Evolutionary conservation across 1,140 invertebrate genomes (phyloP), one percentile per base, ranked within the genome.

Genomic region (Globodera ellingtonae): DNA sequence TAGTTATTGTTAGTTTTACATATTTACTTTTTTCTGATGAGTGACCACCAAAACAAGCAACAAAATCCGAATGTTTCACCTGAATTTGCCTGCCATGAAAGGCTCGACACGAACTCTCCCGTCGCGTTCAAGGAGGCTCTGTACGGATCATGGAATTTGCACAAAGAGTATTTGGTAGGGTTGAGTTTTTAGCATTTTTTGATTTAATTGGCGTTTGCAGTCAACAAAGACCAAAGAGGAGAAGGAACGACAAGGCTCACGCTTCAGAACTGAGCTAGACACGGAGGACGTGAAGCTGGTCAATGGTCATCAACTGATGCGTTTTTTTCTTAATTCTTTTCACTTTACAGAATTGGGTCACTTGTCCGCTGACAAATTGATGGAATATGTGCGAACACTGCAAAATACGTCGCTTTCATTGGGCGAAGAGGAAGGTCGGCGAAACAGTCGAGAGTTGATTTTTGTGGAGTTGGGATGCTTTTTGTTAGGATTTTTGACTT

Each of bases 221-320:
- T 35, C 75, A n/a, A 78, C 52, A 5, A 81, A 79, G 82, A 59
- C 50, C 18, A 79, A 79, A 10, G 47, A 35, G 15, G 69, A 72
- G 50, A 76, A 65, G 50, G 77, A 72, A 44, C 21, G 69, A 50
- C 70, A 69, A 46, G 24, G 13, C 76, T 18, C 72, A 66, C 82
- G 82, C 47, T 84, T 84, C 72, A 66, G 72, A 44, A 84, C 83
- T 52, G 83, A 84, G 78, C 65, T 84, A 50, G 83, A 84, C 44
- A 79, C 83, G 9, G 83, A 84, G 56, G 83, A 84, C 44, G 83
- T 84, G 67, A 83, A 84, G 52, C 72, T 84, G 21, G 83, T 84
- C 21, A 84, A 84, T 66, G 83, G 83, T 84, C 67, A 44, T 50
- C 13, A 47, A 74, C 15, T n/a, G 44, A 79, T 24, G n/a, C 59